Evolutionary conservation across 2,888 invertebrate species (phyloP).

Genomic region (Coecobrya sp.): DNA sequence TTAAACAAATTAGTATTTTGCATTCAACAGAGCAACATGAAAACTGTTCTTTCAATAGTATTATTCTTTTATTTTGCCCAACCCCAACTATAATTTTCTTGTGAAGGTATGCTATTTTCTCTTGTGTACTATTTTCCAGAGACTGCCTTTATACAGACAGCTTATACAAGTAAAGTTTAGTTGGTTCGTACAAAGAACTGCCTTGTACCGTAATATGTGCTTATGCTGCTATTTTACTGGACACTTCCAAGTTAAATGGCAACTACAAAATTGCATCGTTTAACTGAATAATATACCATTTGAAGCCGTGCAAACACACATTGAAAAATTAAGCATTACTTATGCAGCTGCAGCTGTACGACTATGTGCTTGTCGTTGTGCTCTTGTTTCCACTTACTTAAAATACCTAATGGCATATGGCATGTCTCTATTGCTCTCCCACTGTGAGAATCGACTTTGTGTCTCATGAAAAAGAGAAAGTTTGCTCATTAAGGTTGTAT

Average conservation of each 20-base stretch:
- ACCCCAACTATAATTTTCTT: too few species aligned
- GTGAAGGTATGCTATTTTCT: too few species aligned
- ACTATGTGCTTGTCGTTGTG: neutral
- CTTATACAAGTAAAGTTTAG: too few species aligned
- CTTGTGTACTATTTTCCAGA: too few species aligned
- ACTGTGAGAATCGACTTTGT: neutral
- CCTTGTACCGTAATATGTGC: neutral
- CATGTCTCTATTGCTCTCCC: slow-evolving; percentile 4
- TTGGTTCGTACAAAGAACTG: neutral
- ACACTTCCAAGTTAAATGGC: neutral
- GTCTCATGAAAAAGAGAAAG: slow-evolving; percentile 32
- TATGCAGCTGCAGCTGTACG: neutral
- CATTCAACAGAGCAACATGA: too few species aligned
- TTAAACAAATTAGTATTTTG: too few species aligned
- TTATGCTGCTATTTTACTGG: neutral
- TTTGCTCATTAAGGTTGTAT: slow-evolving; percentile 31
- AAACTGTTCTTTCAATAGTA: too few species aligned
- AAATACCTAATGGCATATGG: neutral
- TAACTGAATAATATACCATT: neutral
- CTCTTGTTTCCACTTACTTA: slow-evolving; percentile 8
- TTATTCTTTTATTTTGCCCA: too few species aligned
- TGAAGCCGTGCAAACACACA: neutral
- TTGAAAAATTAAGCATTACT: slow-evolving; percentile 13
- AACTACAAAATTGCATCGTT: neutral
- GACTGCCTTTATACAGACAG: too few species aligned